Conservation (phyloP, 92 coral and sea anemone genomes). For the Parazoanthus swiftii region DNA sequence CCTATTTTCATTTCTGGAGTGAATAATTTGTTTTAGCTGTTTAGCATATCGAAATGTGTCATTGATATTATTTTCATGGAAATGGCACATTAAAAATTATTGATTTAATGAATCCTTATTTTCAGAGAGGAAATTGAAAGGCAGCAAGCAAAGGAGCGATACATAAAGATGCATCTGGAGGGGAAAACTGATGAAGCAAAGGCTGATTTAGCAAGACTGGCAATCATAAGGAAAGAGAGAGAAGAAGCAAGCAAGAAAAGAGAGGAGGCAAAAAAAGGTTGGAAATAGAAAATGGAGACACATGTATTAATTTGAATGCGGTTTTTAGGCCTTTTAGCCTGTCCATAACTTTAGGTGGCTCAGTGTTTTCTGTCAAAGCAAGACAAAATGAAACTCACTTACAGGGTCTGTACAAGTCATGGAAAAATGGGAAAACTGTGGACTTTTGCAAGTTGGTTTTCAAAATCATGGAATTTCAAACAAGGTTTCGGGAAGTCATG, state of each 20-base stretch:
- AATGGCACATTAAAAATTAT: not conserved
- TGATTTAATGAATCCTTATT: not conserved
- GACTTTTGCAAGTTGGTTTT: too few species aligned
- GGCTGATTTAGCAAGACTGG: slow-evolving; percentile 89
- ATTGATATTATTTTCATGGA: not conserved
- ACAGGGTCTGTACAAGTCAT: not conserved
- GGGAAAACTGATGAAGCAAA: slow-evolving; percentile 95
- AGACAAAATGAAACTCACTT: not conserved
- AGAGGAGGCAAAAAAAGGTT: slow-evolving; percentile 92
- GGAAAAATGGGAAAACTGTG: too few species aligned
- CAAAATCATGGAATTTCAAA: too few species aligned
- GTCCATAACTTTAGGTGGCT: not conserved
- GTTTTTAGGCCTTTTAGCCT: too few species aligned
- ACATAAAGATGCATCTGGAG: slow-evolving; percentile 78
- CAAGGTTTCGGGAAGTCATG: too few species aligned
- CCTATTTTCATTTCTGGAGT: too few species aligned
- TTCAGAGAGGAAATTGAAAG: slow-evolving; percentile 90
- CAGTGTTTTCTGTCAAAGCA: too few species aligned
- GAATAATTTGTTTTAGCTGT: too few species aligned
- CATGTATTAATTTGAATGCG: too few species aligned
- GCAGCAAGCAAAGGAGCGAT: slow-evolving; percentile 71
- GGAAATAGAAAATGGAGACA: not conserved
- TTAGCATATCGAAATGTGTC: too few species aligned
- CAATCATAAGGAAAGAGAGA: slow-evolving; percentile 85
- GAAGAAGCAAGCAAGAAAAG: slow-evolving; percentile 83